Evolutionary conservation across 2,888 invertebrate genomes (phyloP).

Genomic region (Ectemnius cavifrons): DNA sequence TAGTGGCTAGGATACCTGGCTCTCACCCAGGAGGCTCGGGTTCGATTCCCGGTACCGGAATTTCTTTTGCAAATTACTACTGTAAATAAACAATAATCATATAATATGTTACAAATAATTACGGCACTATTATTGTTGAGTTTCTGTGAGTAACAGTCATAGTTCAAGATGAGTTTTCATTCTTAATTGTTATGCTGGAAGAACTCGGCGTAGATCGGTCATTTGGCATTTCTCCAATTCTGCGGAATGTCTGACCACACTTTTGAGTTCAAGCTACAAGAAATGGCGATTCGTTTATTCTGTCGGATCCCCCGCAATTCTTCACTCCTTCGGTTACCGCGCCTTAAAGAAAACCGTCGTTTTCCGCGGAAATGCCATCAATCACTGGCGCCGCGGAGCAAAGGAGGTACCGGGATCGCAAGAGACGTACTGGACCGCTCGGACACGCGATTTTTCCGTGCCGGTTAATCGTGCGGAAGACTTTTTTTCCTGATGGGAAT

Average conservation of each 20-base stretch:
- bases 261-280: too few relatives aligned
- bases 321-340: too few relatives aligned
- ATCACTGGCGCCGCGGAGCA: background rate
- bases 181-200: too few relatives aligned
- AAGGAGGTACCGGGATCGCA: background rate
- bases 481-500: slow-evolving; percentile 18
- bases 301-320: too few relatives aligned
- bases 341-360: background rate
- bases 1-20: slow-evolving; percentile 83
- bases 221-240: too few relatives aligned
- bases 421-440: background rate
- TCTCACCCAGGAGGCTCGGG: slow-evolving; percentile 83
- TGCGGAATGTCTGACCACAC: too few relatives aligned
- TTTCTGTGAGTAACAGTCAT: background rate
- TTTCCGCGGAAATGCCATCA: background rate
- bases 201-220: too few relatives aligned
- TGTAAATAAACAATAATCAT: background rate
- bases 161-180: too few relatives aligned
- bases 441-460: slow-evolving; percentile 22
- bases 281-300: too few relatives aligned
- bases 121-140: background rate
- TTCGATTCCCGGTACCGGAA: slow-evolving; percentile 84
- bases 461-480: slow-evolving; percentile 13
- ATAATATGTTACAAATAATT: background rate
- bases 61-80: slow-evolving; percentile 65